Evolutionary conservation across 1,140 invertebrate species (phyloP).

Genomic region (Acromyrmex echinatior): DNA sequence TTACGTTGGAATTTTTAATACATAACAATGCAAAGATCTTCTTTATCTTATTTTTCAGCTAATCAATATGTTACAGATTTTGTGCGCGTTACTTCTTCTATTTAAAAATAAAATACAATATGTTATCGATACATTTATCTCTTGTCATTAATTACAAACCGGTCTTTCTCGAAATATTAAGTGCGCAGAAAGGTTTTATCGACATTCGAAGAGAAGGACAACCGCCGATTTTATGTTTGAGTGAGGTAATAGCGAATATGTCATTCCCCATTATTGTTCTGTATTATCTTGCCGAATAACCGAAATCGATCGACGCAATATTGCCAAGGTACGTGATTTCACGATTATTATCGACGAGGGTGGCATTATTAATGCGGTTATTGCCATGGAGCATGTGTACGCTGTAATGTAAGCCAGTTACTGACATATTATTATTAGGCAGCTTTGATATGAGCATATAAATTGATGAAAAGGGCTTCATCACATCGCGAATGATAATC

Average conservation of each 20-base stretch:
- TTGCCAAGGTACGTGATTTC: constrained; percentile 67
- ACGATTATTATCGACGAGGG: constrained; percentile 71
- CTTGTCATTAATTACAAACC: neutral
- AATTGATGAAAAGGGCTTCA: constrained; percentile 34
- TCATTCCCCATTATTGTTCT: constrained; percentile 36
- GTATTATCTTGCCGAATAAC: constrained; percentile 39
- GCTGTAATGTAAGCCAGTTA: constrained; percentile 67
- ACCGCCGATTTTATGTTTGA: neutral
- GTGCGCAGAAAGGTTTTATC: constrained; percentile 7
- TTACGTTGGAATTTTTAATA: neutral
- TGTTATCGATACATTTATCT: neutral
- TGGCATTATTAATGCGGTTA: constrained; percentile 74
- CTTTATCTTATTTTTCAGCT: neutral
- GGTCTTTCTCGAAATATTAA: neutral
- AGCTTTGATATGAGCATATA: constrained; percentile 60
- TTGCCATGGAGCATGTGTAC: constrained; percentile 48
- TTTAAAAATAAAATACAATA: neutral
- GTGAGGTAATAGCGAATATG: constrained; percentile 6
- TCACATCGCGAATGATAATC: constrained; percentile 15
- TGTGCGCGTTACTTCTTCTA: neutral
- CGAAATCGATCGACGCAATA: constrained; percentile 64
- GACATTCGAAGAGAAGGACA: constrained; percentile 13
- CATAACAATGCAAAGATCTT: neutral
- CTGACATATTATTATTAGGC: constrained; percentile 71
- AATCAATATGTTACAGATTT: neutral